Percentiles rank a stretch among this genome's conserved stretches.
Conservation (phyloP, 2,113 vertebrate genomes). For the Ptychochromis oligacanthus region DNA sequence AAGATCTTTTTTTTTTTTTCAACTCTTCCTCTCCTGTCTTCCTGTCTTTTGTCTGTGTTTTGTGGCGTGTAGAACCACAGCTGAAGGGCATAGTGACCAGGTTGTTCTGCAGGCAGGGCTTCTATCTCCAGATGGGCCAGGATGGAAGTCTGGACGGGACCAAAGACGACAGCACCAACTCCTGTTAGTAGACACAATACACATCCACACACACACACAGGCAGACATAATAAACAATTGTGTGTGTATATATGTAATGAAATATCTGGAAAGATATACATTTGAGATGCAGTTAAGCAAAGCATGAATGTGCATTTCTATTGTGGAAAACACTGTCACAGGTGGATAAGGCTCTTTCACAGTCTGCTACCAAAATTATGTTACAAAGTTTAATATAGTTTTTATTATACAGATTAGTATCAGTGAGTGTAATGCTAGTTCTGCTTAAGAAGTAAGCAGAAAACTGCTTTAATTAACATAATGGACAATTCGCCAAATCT, state of each 20-base stretch:
- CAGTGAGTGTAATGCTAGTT: background rate
- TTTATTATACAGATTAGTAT: background rate
- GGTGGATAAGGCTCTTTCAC: background rate
- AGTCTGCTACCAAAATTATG: background rate
- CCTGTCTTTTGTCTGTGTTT: constrained; percentile 25
- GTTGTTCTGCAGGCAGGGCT: constrained; percentile 98
- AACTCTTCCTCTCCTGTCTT: background rate
- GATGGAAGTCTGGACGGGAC: constrained; percentile 98
- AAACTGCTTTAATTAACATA: background rate
- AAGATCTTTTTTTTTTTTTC: background rate
- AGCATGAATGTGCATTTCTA: background rate
- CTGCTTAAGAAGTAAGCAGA: background rate
- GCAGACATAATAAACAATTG: background rate
- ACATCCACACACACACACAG: background rate
- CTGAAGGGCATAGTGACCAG: constrained; percentile 99
- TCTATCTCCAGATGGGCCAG: constrained; percentile 99
- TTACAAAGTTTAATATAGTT: background rate
- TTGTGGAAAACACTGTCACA: background rate
- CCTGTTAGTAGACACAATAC: constrained; percentile 75
- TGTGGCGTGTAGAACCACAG: constrained; percentile 88
- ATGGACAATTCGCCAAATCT: background rate
- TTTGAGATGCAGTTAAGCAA: background rate
- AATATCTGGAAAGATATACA: background rate
- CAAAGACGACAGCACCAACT: constrained; percentile 98
- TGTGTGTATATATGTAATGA: background rate